phyloP scores from a whole-genome alignment of 2,888 invertebrate genomes.

The Eugnorisma glareosa region DNA sequence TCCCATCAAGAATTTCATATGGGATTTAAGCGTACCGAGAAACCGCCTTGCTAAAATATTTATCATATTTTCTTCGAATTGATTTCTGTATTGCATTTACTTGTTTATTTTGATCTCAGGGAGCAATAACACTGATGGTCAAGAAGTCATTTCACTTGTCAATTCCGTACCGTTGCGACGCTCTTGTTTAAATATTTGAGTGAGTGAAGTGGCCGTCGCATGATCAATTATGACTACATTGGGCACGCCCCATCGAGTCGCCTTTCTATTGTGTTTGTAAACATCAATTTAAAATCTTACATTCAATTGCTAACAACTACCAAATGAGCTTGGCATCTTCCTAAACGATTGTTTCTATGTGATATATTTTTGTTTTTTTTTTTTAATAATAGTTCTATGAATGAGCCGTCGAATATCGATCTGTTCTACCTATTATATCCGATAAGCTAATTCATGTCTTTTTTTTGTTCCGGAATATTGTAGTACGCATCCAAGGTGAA shows the following conservation, averaged over 20 bases:
- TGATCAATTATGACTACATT: slow-evolving; percentile 66
- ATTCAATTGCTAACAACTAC: slow-evolving; percentile 28
- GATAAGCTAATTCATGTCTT: background rate
- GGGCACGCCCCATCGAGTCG: slow-evolving; percentile 59
- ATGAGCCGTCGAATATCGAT: background rate
- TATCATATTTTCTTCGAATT: background rate
- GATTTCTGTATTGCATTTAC: background rate
- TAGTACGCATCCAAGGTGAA: slow-evolving; percentile 14
- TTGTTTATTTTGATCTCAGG: slow-evolving; percentile 10
- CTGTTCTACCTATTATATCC: background rate
- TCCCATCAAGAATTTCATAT: slow-evolving; percentile 69
- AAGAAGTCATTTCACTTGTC: slow-evolving; percentile 32
- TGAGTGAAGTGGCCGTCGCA: slow-evolving; percentile 57
- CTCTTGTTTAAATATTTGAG: slow-evolving; percentile 70
- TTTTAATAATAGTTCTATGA: background rate
- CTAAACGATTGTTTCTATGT: background rate
- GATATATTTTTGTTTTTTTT: background rate
- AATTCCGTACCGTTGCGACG: slow-evolving; percentile 54
- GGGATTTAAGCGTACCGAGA: slow-evolving; percentile 33
- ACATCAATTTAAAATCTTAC: slow-evolving; percentile 70
- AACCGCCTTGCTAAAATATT: background rate
- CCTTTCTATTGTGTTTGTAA: slow-evolving; percentile 78
- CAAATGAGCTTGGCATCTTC: slow-evolving; percentile 18
- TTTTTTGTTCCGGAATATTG: slow-evolving; percentile 25
- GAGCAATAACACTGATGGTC: slow-evolving; percentile 33